Evolutionary conservation across 2,888 invertebrate genomes (phyloP).

Genomic region (Choristoneura rosaceana): DNA sequence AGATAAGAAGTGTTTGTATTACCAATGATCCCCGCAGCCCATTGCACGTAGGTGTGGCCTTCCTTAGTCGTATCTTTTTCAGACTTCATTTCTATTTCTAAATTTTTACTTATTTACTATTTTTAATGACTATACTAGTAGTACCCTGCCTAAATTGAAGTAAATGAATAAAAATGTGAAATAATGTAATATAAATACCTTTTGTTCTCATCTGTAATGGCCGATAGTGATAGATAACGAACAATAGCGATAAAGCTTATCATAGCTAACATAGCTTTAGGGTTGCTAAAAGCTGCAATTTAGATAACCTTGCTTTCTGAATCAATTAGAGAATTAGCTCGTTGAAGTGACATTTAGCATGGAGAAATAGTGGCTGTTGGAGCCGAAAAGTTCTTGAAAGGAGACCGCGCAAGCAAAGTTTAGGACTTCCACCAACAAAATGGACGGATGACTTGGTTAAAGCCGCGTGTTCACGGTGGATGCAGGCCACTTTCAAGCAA

Average conservation of each 20-base stretch:
- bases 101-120: not conserved
- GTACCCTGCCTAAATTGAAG: not conserved
- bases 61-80: not conserved
- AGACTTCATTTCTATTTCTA: not conserved
- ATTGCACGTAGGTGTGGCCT: conserved; percentile 29
- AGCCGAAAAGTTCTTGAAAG: too few relatives aligned
- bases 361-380: too few relatives aligned
- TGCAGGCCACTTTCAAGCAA: too few relatives aligned
- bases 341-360: too few relatives aligned
- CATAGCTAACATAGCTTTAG: conserved; percentile 6
- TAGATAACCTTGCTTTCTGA: not conserved
- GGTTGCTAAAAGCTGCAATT: conserved; percentile 15
- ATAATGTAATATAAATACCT: conserved; percentile 10
- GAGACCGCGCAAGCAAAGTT: too few relatives aligned
- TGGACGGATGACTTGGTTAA: too few relatives aligned
- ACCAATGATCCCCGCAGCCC: conserved; percentile 27
- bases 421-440: too few relatives aligned
- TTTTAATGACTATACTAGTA: not conserved
- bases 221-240: conserved; percentile 10
- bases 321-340: too few relatives aligned
- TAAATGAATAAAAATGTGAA: conserved; percentile 9
- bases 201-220: not conserved
- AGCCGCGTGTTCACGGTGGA: too few relatives aligned
- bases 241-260: conserved; percentile 1
- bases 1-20: not conserved